Conservation (phyloP, 2,113 vertebrate genomes). For the Rhinogobius similis region DNA sequence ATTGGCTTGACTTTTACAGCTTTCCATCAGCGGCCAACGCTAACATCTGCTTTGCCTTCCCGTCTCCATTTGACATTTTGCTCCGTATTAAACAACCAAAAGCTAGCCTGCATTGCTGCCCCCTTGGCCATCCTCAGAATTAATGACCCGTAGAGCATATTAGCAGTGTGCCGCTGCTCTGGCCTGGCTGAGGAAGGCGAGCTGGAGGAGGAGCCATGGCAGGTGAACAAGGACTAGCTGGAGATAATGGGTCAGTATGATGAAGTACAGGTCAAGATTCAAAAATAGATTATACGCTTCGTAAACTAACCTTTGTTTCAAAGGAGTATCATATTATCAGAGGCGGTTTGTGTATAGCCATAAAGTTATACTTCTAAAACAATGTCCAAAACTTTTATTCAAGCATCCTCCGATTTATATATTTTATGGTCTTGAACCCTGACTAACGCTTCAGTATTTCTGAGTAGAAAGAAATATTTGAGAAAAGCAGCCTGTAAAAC, state of each 20-base stretch:
- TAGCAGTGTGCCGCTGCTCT: conserved; percentile 60
- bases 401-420: background rate
- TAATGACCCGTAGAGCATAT: conserved; percentile 69
- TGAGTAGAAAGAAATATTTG: background rate
- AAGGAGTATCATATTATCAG: background rate
- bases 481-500: no score
- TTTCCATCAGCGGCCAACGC: conserved; percentile 64
- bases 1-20: conserved; percentile 55
- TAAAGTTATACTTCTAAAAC: background rate
- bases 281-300: conserved; percentile 2
- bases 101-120: conserved; percentile 47
- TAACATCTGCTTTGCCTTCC: conserved; percentile 77
- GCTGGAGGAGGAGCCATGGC: conserved; percentile 30
- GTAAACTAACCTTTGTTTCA: background rate
- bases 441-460: background rate
- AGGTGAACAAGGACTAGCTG: conserved; percentile 43
- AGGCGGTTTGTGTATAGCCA: background rate
- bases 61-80: conserved; percentile 38
- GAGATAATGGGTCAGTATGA: conserved; percentile 50
- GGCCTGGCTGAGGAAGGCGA: conserved; percentile 44
- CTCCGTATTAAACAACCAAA: conserved; percentile 62
- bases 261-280: conserved; percentile 50
- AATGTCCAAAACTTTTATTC: background rate
- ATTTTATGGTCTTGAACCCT: background rate
- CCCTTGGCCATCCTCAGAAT: conserved; percentile 56